Conservation (phyloP, 2,113 vertebrate genomes). For the Crotalus helleri region DNA sequence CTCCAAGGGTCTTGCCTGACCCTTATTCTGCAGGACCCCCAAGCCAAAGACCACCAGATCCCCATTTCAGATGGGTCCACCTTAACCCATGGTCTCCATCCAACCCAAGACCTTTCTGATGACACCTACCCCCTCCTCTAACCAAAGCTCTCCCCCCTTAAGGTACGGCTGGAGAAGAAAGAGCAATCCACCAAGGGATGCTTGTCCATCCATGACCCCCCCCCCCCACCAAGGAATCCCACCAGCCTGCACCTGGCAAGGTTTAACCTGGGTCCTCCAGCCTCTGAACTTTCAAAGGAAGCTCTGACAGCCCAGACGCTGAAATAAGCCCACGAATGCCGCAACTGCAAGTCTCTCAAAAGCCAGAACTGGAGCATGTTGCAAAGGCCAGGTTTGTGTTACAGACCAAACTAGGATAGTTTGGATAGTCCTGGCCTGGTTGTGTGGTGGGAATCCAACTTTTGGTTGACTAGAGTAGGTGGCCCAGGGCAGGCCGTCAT, state of each 20-base stretch:
- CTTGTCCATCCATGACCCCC: background rate
- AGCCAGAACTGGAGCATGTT: background rate
- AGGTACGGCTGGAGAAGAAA: background rate
- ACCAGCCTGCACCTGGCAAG: background rate
- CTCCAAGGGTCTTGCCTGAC: background rate
- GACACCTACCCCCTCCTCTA: background rate
- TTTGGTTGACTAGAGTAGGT: background rate
- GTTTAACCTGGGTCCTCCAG: background rate
- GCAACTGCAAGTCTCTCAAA: background rate
- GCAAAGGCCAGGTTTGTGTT: background rate
- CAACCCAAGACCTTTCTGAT: background rate
- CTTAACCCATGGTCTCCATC: background rate
- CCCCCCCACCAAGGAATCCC: background rate
- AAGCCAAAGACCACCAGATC: background rate
- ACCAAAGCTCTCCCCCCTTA: background rate
- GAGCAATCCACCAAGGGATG: no score
- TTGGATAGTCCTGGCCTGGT: background rate
- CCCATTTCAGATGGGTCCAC: background rate
- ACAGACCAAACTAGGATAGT: background rate
- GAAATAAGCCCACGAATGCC: background rate
- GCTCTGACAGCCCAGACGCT: rapidly evolving
- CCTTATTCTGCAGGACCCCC: background rate
- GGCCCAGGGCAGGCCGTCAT: rapidly evolving
- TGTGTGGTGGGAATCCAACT: background rate
- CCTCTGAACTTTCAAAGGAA: background rate